Evolutionary conservation across 64 coral and sea anemone genomes (phyloP), one percentile per base, ranked within the genome.

Genomic region (Hydrozoanthus tunicans): DNA sequence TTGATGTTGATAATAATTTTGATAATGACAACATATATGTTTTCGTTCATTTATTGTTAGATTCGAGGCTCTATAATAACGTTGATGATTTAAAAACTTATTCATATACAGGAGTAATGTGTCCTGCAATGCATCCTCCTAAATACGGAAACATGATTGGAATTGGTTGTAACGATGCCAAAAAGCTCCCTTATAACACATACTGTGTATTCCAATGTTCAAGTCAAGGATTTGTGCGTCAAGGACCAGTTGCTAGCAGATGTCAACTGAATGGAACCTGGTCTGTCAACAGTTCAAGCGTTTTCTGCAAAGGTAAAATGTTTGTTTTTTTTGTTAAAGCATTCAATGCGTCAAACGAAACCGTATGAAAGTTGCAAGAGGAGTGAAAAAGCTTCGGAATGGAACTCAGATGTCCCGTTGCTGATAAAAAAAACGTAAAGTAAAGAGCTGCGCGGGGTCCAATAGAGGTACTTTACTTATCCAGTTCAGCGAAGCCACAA

Each of bases 221-320:
- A 60, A 58, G 24, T 9, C 78, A 26, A 23, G 89, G 82, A 12
- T 96, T 91, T 69, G 23, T 51, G 20, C 73, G 15, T 15, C 60
- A 91, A 51, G 93, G 93, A 56, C 82, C 90, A 72, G 15, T 9
- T 55, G 69, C 52, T 51, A 91, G 64, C 59, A 78, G 32, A 17
- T 94, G 93, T 71, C 81, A 91, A 68, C 51, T 79, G 25, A 94
- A 94, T 51, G 93, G 89, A 14, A 86, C 70, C 25, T 94, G 93
- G 93, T 91, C 89, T 10, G 52, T 91, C 68, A 66, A 90, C 64
- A 86, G 26, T 7, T 70, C 77, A 17, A 70, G 17, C 7, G 52
- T 83, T 53, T 23, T 71, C 13, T 94, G 93, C 57, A 91, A 59
- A 91, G 93, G 93, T 94, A 73, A 32, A 63, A 15, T 14, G 59